Conservation (phyloP, 2,113 vertebrate genomes). For the Xiphophorus hellerii region DNA sequence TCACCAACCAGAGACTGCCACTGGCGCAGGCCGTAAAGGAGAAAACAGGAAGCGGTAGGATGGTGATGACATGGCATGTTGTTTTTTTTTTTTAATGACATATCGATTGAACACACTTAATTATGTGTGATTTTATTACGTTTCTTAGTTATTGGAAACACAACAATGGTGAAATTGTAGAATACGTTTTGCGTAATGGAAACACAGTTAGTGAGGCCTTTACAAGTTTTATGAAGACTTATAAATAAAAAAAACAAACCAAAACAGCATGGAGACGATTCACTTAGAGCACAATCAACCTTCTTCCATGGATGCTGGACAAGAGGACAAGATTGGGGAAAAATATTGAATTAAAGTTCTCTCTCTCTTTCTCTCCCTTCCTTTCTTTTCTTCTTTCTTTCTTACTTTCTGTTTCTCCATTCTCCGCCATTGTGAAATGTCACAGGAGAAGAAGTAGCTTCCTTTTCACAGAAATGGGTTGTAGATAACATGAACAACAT, state of each 20-base stretch:
- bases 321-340: not conserved
- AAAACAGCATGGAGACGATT: not conserved
- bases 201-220: not conserved
- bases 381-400: too few relatives aligned
- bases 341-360: not conserved
- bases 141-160: too few relatives aligned
- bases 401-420: not conserved
- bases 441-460: not conserved
- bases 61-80: too few relatives aligned
- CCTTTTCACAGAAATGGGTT: not conserved
- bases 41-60: too few relatives aligned
- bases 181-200: too few relatives aligned
- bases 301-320: not conserved
- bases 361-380: not conserved
- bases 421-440: not conserved
- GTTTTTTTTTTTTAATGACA: too few relatives aligned
- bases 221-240: not conserved
- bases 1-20: too few relatives aligned
- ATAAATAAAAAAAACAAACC: not conserved
- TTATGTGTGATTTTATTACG: too few relatives aligned
- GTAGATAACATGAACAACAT: too few relatives aligned
- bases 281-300: not conserved
- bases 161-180: too few relatives aligned
- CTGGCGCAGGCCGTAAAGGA: too few relatives aligned
- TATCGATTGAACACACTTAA: too few relatives aligned